Base-by-base conservation (phyloP, 2,888 invertebrate species). In the Anorthoa munda region DNA sequence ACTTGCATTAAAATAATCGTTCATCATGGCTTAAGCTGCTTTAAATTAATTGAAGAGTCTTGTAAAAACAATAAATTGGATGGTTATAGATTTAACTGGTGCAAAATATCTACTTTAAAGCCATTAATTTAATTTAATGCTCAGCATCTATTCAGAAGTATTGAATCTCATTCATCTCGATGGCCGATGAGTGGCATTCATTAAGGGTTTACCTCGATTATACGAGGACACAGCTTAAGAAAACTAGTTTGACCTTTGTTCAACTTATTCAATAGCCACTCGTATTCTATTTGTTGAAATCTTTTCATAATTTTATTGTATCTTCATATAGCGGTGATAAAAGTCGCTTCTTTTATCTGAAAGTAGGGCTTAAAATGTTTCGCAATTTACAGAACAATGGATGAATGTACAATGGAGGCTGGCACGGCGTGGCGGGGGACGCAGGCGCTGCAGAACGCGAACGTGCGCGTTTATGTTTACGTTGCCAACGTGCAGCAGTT, bases 381-480 rank as follows among this genome's bases (percentile, higher is more conserved):
- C 55, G 63, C 73, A 72, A 84, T 82, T 82, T 72, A 46, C 58
- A 74, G 74, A 77, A 84, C 82, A 84, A 83, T 81, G 55, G 72
- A 17, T 69, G 63, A 71, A 69, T 72, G 48, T 70, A 84, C 84
- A 83, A 84, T 81, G 65, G 74, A 70, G 74, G 56, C 71, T 65
- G 69, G 77, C 72, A 70, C 69, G 77, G 66, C 55, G 12, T 45
- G 59, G 48, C 31, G 53, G 51, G 21, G 48, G 50, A 68, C 69
- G 84, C 61, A 51, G 59, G 26, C 77, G 55, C 68, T 60, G 58
- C 59, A 53, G n/a, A 78, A 71, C 77, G 73, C 31, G 31, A 51
- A 48, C 60, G 50, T 45, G 26, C 72, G 60, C 66, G 66, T 70
- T 46, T 4, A 17, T 45, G 66, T 39, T 67, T 17, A 31, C 31